These are phyloP conservation scores for Kradibia gibbosae DNA, from an alignment of 1,140 invertebrate species.

Conservation along the genomic window DNA sequence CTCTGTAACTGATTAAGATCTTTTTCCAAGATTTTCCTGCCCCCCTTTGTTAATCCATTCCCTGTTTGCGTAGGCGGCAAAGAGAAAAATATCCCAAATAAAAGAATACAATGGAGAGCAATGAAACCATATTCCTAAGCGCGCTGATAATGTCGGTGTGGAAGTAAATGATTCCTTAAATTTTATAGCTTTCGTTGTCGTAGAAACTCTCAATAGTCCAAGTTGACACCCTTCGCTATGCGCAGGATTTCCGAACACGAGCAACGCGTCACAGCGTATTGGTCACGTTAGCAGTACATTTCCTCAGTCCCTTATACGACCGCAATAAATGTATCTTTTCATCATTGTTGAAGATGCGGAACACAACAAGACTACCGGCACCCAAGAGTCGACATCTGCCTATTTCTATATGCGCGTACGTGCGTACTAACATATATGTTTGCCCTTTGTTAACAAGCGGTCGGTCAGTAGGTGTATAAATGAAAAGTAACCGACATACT, in stretches of 20 bases:
- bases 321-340: constrained; percentile 9
- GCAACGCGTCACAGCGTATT: neutral
- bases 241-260: neutral
- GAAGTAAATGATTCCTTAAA: constrained; percentile 15
- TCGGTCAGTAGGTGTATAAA: constrained; percentile 44
- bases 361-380: neutral
- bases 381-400: neutral
- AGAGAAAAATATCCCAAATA: neutral
- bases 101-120: neutral
- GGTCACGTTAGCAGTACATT: neutral
- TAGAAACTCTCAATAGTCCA: neutral
- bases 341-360: constrained; percentile 4
- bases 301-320: neutral
- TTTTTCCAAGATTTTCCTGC: too few species aligned
- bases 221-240: constrained; percentile 5
- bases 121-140: neutral
- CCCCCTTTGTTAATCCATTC: neutral
- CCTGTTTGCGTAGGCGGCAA: neutral
- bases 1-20: too few species aligned
- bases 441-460: neutral
- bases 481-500: constrained; percentile 17
- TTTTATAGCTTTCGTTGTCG: neutral
- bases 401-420: neutral
- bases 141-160: neutral
- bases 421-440: neutral